Base-by-base conservation (phyloP, 1,140 invertebrate species). In the Sminthurides bifidus region DNA sequence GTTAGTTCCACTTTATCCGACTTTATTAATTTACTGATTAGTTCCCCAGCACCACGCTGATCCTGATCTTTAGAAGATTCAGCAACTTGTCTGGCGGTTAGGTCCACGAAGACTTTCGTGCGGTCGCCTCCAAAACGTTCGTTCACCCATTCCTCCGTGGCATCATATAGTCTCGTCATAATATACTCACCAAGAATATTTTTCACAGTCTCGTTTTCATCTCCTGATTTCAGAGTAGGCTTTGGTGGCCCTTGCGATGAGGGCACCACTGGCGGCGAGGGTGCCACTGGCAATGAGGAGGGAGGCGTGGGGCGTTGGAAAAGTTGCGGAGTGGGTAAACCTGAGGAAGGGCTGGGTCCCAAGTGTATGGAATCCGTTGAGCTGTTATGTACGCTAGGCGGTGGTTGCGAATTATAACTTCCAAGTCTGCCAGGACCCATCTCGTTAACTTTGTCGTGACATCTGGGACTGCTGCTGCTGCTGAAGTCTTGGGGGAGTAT, bases 121-220 rank as follows among this genome's bases (percentile, higher is more conserved):
- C 49, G 55, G 0, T 48, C 27, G 0, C 51, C 61, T 51, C 17
- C 23, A 45, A 64, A 64, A 6, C 59, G 52, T 15, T 43, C 29
- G 5, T 57, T 49, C 15, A 64, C 54, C 63, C 63, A 64, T 24
- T 57, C 15, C 8, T 55, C 19, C 27, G 60, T 58, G 43, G 59
- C 57, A 31, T 59, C 57, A 33, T 37, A 48, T 23, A 58, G 61
- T 29, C 44, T 54, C 33, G 46, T 27, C 41, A 8, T 26, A 17
- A 54, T 21, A 41, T 52, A 64, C 49, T 61, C 63, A 8, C 58
- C 40, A 43, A 61, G 58, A 27, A 65, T 61, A 44, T 60, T 59
- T 46, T 65, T 65, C 6, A 65, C 63, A 54, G 57, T 60, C 29
- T 61, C 63, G 21, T 29, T 40, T 14, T 52, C 52, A 46, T 58